Evolutionary conservation across 2,797 vertebrate species (phyloP), one percentile per base, ranked within the genome.

Genomic region (Bryconaethiops microstoma): DNA sequence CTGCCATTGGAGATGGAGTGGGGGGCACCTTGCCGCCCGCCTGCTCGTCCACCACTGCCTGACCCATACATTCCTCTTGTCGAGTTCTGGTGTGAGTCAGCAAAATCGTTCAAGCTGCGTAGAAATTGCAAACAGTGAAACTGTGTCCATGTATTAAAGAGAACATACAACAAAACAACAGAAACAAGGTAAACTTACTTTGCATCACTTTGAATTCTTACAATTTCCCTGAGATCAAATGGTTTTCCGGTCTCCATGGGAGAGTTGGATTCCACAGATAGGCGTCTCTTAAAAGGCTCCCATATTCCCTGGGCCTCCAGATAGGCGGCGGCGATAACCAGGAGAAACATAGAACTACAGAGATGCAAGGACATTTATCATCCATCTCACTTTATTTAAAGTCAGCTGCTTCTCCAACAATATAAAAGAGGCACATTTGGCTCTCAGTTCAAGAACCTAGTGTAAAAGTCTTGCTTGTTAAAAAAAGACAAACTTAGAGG

Each of bases 191-290:
- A 17, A 23, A 74, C 68, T 75, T 92, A 98, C 98, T 96, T 98
- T 94, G 95, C 92, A 8, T 97, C 96, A 88, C 95, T 96, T 89
- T 97, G 96, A 92, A 96, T 96, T 89, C 97, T 96, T 90, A 97
- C 96, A 83, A 99, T 99, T 91, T 97, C 97, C 95, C 97, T 97
- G 96, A 99, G 97, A 94, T 99, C 97, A 90, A 99, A 98, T 13
- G 96, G 96, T 87, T 95, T 96, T 87, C 97, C 97, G 19, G 96
- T 95, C 91, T 98, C 97, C 92, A 97, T 92, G 86, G 95, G 91
- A 69, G 96, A 94, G 92, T 94, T 97, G 78, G 96, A 96, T 88
- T 99, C 98, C 87, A 97, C 94, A 35, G 96, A 98, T 59, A 99
- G 93, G 6, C 96, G 95, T 90, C 96, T 96, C 89, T 95, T 96